Conservation (phyloP, 2,888 invertebrate species). For the Lepidochrysops patricia region DNA sequence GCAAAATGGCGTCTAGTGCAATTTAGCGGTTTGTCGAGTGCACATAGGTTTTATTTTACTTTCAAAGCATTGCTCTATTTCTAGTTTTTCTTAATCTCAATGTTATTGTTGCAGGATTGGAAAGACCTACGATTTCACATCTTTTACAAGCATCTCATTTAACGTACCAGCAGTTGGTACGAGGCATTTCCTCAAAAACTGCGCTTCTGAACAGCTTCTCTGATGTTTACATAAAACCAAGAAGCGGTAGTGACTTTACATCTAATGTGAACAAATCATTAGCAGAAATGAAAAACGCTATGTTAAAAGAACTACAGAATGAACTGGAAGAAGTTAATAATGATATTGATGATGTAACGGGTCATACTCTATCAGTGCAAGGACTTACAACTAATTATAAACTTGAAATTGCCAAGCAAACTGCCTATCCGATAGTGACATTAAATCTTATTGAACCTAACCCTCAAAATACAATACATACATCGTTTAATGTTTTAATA, state of each 20-base stretch:
- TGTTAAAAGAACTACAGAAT: conserved; percentile 45
- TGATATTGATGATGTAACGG: conserved; percentile 23
- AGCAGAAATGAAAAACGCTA: conserved; percentile 63
- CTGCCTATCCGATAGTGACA: conserved; percentile 52
- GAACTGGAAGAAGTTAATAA: conserved; percentile 30
- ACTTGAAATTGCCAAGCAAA: conserved; percentile 71
- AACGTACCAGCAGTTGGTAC: conserved; percentile 76
- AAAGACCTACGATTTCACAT: conserved; percentile 77
- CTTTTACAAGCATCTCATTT: conserved; percentile 78
- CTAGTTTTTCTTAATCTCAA: neutral
- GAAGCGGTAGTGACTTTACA: conserved; percentile 56
- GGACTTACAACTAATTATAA: conserved; percentile 68
- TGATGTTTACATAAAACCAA: conserved; percentile 79
- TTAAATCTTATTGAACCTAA: conserved; percentile 23
- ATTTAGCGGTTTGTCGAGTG: too few species aligned
- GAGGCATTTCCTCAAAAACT: conserved; percentile 71
- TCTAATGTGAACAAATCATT: conserved; percentile 51
- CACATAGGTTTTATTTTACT: too few species aligned
- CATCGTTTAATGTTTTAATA: conserved; percentile 37
- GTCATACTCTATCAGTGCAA: conserved; percentile 50
- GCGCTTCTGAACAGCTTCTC: conserved; percentile 75
- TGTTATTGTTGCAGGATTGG: conserved; percentile 58
- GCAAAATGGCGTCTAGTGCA: too few species aligned
- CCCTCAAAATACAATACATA: conserved; percentile 25
- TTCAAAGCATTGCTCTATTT: neutral